Percentiles rank a stretch among this genome's conserved stretches.
Evolutionary conservation across 2,888 invertebrate species (phyloP).

Genomic region (Eristalis intricaria): DNA sequence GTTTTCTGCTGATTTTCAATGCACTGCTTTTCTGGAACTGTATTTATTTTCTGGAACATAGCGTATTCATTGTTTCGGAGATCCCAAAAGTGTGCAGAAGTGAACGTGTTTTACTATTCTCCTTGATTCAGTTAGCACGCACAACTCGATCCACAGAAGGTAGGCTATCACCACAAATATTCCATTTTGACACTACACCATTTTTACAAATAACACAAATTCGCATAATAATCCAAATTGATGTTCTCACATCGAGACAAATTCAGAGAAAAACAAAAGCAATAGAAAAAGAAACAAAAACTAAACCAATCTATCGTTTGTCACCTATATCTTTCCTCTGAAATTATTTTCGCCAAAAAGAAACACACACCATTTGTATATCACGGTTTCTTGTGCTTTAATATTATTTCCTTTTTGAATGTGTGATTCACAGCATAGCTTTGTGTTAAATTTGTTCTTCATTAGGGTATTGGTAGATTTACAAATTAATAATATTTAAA

Average conservation of each 20-base stretch:
- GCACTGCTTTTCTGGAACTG: no score
- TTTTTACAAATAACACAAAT: not conserved
- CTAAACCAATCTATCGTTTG: conserved; percentile 24
- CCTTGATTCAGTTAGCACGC: no score
- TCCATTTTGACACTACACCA: not conserved
- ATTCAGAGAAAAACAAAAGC: not conserved
- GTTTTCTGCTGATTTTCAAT: no score
- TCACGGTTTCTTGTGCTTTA: conserved; percentile 52
- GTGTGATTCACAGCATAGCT: conserved; percentile 53
- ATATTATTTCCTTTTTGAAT: conserved; percentile 37
- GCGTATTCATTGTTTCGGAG: no score
- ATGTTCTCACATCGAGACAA: not conserved
- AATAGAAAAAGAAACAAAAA: not conserved
- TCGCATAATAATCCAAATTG: not conserved
- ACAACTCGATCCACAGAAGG: no score
- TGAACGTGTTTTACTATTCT: no score
- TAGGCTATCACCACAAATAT: no score
- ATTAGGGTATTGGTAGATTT: conserved; percentile 48
- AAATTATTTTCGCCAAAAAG: conserved; percentile 13
- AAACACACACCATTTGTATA: conserved; percentile 43
- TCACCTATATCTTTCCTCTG: conserved; percentile 11
- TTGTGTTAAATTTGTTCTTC: conserved; percentile 51
- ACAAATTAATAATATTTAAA: conserved; percentile 9
- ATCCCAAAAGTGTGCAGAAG: no score
- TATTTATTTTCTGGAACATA: no score